Evolutionary conservation across 1,140 invertebrate species (phyloP).

Genomic region (Coptotermes formosanus): DNA sequence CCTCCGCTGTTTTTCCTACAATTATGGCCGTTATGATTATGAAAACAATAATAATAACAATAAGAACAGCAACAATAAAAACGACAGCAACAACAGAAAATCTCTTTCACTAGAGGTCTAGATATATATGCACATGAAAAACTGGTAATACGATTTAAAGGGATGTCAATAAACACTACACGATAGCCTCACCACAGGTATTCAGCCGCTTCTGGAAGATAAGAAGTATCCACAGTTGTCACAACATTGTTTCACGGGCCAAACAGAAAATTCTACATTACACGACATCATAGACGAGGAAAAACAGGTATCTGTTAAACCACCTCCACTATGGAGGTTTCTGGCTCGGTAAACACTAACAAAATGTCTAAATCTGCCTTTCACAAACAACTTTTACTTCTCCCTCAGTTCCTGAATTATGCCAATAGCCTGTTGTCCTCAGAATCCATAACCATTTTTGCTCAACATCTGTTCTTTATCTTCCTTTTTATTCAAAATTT

Average conservation of each 20-base stretch:
- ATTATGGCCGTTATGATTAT: too few relatives aligned
- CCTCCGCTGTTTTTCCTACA: background rate
- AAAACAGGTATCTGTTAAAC: background rate
- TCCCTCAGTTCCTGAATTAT: too few relatives aligned
- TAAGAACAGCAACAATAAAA: too few relatives aligned
- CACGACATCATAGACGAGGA: background rate
- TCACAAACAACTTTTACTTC: background rate
- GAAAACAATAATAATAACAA: background rate
- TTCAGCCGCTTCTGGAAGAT: background rate
- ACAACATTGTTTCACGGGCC: background rate
- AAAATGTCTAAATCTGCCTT: background rate
- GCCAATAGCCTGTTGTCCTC: too few relatives aligned
- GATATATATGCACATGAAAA: background rate
- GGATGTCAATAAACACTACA: background rate
- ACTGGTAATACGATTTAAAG: background rate
- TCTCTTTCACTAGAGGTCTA: background rate
- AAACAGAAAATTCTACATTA: background rate
- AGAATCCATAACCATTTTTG: too few relatives aligned
- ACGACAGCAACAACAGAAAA: background rate
- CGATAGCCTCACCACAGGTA: slow-evolving; percentile 9
- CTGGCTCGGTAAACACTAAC: background rate
- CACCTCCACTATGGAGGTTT: background rate
- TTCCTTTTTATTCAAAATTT: too few relatives aligned
- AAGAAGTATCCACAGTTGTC: background rate
- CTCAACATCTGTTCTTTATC: too few relatives aligned